Percentiles rank a stretch among this genome's conserved stretches.
These are phyloP conservation scores for Melanerpes formicivorus DNA, from an alignment of 2,113 vertebrate genomes.

Conservation along the genomic window DNA sequence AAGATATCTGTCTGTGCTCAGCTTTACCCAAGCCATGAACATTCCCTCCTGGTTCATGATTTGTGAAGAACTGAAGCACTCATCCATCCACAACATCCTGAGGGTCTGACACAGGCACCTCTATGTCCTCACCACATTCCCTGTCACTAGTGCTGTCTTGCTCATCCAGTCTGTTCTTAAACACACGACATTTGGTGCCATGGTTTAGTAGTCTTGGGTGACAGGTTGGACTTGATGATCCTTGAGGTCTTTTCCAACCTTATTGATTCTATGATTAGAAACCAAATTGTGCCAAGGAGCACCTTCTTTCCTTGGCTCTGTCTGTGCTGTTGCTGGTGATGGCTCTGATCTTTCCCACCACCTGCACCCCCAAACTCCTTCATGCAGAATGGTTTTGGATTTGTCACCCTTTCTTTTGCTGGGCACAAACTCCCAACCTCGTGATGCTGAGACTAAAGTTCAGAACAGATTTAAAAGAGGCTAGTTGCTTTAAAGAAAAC, in stretches of 20 bases:
- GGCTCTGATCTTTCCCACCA: not conserved
- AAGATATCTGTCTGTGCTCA: not conserved
- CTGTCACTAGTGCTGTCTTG: not conserved
- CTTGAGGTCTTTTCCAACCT: no score
- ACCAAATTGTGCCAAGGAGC: not conserved
- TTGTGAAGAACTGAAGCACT: not conserved
- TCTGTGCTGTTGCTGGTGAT: fast-evolving
- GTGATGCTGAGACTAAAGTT: not conserved
- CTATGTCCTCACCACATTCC: not conserved
- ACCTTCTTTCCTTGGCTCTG: fast-evolving
- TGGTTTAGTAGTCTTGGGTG: no score
- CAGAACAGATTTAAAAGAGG: not conserved
- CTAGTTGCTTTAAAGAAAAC: not conserved
- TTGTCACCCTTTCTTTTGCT: not conserved
- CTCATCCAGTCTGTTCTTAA: not conserved
- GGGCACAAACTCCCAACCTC: not conserved
- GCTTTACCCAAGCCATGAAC: not conserved
- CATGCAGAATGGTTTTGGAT: not conserved
- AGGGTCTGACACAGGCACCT: not conserved
- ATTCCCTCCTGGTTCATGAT: not conserved
- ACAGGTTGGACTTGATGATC: no score
- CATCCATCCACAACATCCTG: not conserved
- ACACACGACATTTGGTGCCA: no score
- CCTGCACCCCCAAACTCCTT: no score
- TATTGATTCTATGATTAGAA: not conserved